A percentile compares a stretch with the other conserved stretches of the same genome.
Conservation (phyloP, 1,140 invertebrate genomes). For the Nasonia vitripennis region DNA sequence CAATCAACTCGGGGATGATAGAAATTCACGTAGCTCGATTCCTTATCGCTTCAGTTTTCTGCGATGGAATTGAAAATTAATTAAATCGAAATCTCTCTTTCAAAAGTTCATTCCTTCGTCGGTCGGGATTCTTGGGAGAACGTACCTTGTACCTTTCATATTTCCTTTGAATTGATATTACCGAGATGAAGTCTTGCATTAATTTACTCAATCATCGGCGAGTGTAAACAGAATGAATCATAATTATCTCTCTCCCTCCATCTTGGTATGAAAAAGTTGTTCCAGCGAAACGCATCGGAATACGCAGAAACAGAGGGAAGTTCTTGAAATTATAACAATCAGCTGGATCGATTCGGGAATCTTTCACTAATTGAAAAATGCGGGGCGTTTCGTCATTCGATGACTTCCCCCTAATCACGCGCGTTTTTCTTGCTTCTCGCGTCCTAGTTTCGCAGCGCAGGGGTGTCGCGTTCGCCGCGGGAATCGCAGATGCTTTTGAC, state of each 20-base stretch:
- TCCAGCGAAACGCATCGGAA: background rate
- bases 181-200: background rate
- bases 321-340: constrained; percentile 33
- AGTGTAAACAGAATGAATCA: no score
- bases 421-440: background rate
- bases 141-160: background rate
- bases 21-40: background rate
- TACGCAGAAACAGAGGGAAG: background rate
- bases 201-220: background rate
- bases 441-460: background rate
- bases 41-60: background rate
- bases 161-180: background rate
- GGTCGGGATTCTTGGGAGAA: background rate
- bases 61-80: constrained; percentile 24
- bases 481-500: background rate
- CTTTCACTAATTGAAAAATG: constrained; percentile 30
- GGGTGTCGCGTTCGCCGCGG: background rate
- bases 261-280: constrained; percentile 20
- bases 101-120: background rate
- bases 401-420: background rate
- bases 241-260: background rate
- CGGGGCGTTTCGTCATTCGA: background rate
- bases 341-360: background rate
- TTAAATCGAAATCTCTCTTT: constrained; percentile 38
- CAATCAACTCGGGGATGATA: background rate